Conservation (phyloP, 2,888 invertebrate genomes). For the Trichacis sp. region DNA sequence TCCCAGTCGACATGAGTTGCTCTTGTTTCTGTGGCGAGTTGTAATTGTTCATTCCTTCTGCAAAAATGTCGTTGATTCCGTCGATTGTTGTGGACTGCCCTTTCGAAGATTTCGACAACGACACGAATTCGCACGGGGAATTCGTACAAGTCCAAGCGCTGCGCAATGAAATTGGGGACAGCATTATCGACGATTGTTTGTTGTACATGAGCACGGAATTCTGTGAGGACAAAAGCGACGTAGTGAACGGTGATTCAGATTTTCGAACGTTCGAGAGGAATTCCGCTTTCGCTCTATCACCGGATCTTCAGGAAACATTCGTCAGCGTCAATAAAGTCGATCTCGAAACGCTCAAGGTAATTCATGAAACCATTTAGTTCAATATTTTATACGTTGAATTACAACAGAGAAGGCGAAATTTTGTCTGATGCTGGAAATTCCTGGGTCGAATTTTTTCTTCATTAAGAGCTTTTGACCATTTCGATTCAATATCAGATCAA, state of each 20-base stretch:
- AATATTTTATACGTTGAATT: too few species aligned
- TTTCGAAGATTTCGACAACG: neutral
- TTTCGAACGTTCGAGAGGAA: neutral
- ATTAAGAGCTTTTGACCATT: too few species aligned
- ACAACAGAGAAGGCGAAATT: too few species aligned
- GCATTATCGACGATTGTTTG: constrained; percentile 1
- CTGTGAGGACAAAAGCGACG: neutral
- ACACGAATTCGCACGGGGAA: neutral
- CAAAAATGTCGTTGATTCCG: neutral
- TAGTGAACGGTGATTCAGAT: neutral
- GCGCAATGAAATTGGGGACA: neutral
- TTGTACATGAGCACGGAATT: neutral
- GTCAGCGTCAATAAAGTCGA: neutral
- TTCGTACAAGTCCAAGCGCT: neutral
- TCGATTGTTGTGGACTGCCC: neutral
- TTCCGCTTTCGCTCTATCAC: neutral
- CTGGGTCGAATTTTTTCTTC: too few species aligned
- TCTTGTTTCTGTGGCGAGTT: too few species aligned
- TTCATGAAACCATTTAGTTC: too few species aligned
- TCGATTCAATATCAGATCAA: too few species aligned
- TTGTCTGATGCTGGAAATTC: too few species aligned
- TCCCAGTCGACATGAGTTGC: too few species aligned
- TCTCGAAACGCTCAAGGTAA: neutral
- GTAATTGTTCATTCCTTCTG: too few species aligned
- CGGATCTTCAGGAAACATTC: neutral